phyloP scores from a whole-genome alignment of 1,140 invertebrate genomes.

The Hestina assimilis region DNA sequence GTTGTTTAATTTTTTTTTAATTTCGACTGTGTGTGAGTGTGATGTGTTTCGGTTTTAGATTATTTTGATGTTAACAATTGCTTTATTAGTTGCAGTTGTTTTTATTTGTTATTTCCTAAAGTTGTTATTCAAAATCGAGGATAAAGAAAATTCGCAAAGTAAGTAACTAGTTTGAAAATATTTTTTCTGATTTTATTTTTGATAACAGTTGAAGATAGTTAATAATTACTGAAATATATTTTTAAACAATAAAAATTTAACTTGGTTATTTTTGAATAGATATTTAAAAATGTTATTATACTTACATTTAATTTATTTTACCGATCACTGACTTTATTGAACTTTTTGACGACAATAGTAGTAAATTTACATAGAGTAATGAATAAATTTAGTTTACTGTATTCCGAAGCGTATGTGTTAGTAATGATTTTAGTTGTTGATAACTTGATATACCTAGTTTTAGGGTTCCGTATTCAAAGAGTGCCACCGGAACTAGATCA shows the following conservation, averaged over 20 bases:
- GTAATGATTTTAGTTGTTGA: too few species aligned
- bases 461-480: too few species aligned
- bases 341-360: conserved; percentile 37
- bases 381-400: conserved; percentile 33
- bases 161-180: conserved; percentile 26
- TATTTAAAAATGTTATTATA: conserved; percentile 1
- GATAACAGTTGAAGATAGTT: neutral
- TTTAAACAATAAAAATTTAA: conserved; percentile 1
- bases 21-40: conserved; percentile 46
- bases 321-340: conserved; percentile 28
- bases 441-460: too few species aligned
- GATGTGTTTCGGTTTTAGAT: conserved; percentile 43
- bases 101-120: conserved; percentile 42
- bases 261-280: too few species aligned
- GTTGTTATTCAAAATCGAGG: conserved; percentile 23
- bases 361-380: conserved; percentile 37
- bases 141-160: conserved; percentile 25
- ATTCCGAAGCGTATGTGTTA: neutral
- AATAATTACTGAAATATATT: neutral
- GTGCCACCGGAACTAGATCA: too few species aligned
- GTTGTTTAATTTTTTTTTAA: conserved; percentile 39
- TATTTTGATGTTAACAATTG: conserved; percentile 50
- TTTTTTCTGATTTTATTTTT: neutral
- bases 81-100: conserved; percentile 39
- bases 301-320: neutral